phyloP scores from a whole-genome alignment of 2,888 invertebrate species.

The Oligia latruncula region DNA sequence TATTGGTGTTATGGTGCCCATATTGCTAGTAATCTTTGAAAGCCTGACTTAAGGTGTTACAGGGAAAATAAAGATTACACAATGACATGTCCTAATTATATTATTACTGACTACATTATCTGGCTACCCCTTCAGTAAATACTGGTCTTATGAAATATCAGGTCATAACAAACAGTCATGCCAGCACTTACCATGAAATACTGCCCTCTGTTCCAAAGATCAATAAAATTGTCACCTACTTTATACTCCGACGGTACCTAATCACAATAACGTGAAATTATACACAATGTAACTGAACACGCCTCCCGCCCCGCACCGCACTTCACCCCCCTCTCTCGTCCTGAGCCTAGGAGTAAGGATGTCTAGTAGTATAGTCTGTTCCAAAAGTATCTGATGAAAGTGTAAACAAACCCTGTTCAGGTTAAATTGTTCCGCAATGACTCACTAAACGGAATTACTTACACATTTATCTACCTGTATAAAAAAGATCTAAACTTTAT shows the following conservation, averaged over 20 bases:
- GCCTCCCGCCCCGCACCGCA: background rate
- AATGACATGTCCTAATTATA: background rate
- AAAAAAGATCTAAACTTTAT: background rate
- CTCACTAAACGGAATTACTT: background rate
- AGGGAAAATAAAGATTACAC: background rate
- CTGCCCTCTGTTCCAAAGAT: background rate
- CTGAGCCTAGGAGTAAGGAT: background rate
- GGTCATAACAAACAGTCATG: background rate
- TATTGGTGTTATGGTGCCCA: background rate
- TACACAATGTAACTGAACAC: conserved; percentile 51
- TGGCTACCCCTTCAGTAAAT: no score
- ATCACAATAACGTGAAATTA: conserved; percentile 46
- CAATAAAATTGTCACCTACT: conserved; percentile 1
- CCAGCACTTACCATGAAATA: background rate
- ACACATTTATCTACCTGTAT: background rate
- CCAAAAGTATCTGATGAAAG: background rate
- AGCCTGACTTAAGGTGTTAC: background rate
- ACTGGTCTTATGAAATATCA: background rate
- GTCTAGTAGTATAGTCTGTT: background rate
- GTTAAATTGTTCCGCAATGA: background rate
- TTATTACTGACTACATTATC: background rate
- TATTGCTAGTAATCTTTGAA: background rate
- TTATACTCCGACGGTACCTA: conserved; percentile 35
- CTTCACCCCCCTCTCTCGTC: background rate
- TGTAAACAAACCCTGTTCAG: background rate